Evolutionary conservation across 2,797 vertebrate species (phyloP).

Genomic region (Protonibea diacanthus): DNA sequence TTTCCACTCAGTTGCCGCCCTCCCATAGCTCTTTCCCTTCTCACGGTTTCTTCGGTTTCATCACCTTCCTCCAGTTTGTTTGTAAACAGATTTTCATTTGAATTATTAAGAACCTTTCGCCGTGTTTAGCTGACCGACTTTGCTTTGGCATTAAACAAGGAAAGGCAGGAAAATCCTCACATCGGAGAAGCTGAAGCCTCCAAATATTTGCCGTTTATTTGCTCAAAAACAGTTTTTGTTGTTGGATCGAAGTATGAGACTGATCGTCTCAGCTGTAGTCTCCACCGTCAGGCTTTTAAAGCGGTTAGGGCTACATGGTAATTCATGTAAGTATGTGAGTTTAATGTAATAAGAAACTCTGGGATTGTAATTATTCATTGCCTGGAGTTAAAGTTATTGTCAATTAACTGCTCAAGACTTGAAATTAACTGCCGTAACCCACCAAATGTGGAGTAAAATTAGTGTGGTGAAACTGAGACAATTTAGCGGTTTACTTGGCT

Average conservation of each 20-base stretch:
- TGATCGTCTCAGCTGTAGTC: not conserved
- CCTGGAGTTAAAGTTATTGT: slow-evolving; percentile 78
- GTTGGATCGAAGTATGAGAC: not conserved
- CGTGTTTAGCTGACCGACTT: not conserved
- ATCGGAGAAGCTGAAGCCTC: not conserved
- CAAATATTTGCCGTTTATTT: not conserved
- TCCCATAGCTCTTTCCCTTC: not conserved
- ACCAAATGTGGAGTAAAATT: slow-evolving; percentile 66
- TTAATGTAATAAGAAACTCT: slow-evolving; percentile 67
- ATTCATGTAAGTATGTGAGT: slow-evolving; percentile 63
- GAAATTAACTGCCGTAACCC: slow-evolving; percentile 67
- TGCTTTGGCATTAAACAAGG: not conserved
- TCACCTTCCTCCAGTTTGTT: slow-evolving; percentile 3
- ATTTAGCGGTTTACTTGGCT: slow-evolving; percentile 19
- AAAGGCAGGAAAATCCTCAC: not conserved
- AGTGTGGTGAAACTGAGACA: slow-evolving; percentile 62
- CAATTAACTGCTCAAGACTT: slow-evolving; percentile 70
- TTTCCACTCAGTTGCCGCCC: slow-evolving; percentile 64
- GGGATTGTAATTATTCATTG: slow-evolving; percentile 73
- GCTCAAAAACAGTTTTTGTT: not conserved
- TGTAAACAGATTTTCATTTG: slow-evolving; percentile 8
- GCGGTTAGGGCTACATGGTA: slow-evolving; percentile 16
- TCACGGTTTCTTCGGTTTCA: not conserved
- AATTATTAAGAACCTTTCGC: slow-evolving; percentile 8
- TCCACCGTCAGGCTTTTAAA: not conserved